These are phyloP conservation scores for Sarcophilus harrisii DNA, from an alignment of 2,797 vertebrate genomes.

Conservation along the genomic window DNA sequence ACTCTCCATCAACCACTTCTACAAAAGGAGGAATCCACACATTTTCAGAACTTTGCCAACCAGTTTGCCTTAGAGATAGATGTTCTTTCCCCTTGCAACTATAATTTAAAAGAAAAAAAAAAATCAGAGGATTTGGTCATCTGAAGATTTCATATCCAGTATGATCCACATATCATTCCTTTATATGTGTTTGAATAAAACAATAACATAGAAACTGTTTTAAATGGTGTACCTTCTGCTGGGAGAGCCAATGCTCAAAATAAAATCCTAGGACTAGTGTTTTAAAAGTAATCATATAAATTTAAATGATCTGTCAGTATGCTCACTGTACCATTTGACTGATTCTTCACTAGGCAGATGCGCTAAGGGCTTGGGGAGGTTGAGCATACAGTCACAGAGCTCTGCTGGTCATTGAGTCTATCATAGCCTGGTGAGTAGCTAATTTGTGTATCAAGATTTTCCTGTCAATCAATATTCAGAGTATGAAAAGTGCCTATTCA, in stretches of 20 bases:
- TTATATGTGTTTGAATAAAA: neutral
- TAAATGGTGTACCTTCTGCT: neutral
- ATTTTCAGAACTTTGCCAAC: fast-evolving
- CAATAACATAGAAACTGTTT: neutral
- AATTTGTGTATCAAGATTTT: neutral
- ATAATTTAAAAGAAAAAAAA: neutral
- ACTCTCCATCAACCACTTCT: neutral
- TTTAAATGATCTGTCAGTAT: conserved; percentile 20
- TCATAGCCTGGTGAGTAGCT: neutral
- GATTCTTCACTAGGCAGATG: neutral
- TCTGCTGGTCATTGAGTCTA: neutral
- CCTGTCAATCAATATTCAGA: conserved; percentile 17
- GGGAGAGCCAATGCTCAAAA: neutral
- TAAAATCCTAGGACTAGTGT: neutral
- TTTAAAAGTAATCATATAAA: neutral
- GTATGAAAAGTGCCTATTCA: fast-evolving
- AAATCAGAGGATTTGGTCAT: neutral
- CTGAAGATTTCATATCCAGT: neutral
- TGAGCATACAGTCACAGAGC: neutral
- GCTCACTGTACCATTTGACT: neutral
- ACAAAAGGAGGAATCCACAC: neutral
- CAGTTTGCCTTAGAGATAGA: neutral
- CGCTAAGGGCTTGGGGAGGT: neutral
- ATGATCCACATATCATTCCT: fast-evolving
- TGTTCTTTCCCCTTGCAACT: neutral